Evolutionary conservation across 1,140 invertebrate genomes (phyloP).

Genomic region (Rhyzopertha dominica): DNA sequence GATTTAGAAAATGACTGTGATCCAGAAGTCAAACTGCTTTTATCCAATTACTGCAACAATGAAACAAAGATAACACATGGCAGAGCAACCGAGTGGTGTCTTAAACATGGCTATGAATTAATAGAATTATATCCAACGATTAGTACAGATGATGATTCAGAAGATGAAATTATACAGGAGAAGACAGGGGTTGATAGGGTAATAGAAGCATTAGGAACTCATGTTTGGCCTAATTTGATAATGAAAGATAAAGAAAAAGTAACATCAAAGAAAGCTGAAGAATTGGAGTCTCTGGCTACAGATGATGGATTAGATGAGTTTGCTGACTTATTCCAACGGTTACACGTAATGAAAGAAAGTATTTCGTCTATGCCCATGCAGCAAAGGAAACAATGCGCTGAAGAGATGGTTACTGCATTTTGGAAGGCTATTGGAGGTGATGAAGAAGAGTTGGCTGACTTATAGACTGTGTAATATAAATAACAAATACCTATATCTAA

Average conservation of each 20-base stretch:
- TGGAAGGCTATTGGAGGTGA: slow-evolving; percentile 74
- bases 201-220: slow-evolving; percentile 69
- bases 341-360: slow-evolving; percentile 64
- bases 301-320: slow-evolving; percentile 53
- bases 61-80: slow-evolving; percentile 37
- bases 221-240: slow-evolving; percentile 69
- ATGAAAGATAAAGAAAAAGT: slow-evolving; percentile 55
- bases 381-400: slow-evolving; percentile 66
- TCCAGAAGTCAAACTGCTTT: slow-evolving; percentile 42
- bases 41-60: slow-evolving; percentile 40
- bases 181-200: slow-evolving; percentile 66
- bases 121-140: slow-evolving; percentile 61
- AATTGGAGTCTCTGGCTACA: slow-evolving; percentile 47
- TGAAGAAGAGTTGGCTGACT: slow-evolving; percentile 60
- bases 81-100: slow-evolving; percentile 42
- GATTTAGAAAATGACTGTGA: slow-evolving; percentile 35
- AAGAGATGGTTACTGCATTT: slow-evolving; percentile 72
- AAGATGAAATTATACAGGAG: slow-evolving; percentile 58
- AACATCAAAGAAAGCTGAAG: slow-evolving; percentile 5
- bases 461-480: slow-evolving; percentile 15
- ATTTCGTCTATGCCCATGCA: slow-evolving; percentile 56
- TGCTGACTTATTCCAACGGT: slow-evolving; percentile 57
- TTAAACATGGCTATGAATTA: slow-evolving; percentile 59
- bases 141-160: slow-evolving; percentile 48
- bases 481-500: neutral